These are phyloP conservation scores for Onychostoma macrolepis DNA, from an alignment of 2,113 vertebrate genomes.

Conservation along the genomic window DNA sequence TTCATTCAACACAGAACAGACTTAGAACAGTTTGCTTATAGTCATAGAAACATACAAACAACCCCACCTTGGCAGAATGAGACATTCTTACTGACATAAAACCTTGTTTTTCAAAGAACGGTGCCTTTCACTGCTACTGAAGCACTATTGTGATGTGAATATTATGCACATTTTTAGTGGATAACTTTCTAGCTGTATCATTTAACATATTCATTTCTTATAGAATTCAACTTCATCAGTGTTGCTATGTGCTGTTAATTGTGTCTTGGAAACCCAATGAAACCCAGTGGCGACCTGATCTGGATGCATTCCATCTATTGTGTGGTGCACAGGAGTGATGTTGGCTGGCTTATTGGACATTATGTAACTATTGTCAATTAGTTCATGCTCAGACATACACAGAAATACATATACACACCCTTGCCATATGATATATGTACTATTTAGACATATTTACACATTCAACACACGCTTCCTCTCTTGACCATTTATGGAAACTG, in stretches of 20 bases:
- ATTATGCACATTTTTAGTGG: not conserved
- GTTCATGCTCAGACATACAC: not conserved
- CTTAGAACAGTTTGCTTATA: not conserved
- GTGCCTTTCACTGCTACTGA: not conserved
- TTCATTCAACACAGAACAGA: not conserved
- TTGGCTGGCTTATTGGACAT: slow-evolving; percentile 28
- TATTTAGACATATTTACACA: not conserved
- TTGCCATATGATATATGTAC: not conserved
- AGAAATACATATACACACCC: slow-evolving; percentile 4
- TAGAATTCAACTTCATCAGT: slow-evolving; percentile 8
- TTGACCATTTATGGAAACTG: not conserved
- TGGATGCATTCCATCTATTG: slow-evolving; percentile 40
- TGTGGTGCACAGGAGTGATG: slow-evolving; percentile 29
- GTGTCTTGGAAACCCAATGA: slow-evolving; percentile 26
- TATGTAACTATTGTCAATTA: slow-evolving; percentile 22
- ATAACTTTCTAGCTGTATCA: slow-evolving; percentile 21
- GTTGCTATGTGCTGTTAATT: slow-evolving; percentile 21
- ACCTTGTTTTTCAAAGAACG: not conserved
- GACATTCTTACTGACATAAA: not conserved
- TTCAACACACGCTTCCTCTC: not conserved
- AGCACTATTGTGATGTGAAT: not conserved
- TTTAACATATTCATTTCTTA: slow-evolving; percentile 23
- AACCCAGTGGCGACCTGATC: slow-evolving; percentile 15
- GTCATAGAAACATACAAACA: not conserved
- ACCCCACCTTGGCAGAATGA: not conserved